Evolutionary conservation across 2,113 vertebrate species (phyloP).

Genomic region (Chascanopsetta lugubris): DNA sequence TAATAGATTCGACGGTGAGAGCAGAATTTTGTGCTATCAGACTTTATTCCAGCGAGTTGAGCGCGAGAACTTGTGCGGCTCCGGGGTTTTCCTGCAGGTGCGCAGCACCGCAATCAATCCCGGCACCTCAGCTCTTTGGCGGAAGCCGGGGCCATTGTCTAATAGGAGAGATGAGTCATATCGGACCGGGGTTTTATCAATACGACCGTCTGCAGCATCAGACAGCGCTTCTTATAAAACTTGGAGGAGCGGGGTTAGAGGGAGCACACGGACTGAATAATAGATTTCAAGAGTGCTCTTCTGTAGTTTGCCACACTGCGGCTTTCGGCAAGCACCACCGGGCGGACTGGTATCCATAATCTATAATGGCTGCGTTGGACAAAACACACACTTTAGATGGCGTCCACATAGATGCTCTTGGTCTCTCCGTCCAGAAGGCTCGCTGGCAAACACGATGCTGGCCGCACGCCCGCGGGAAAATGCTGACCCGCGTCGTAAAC

Average conservation of each 20-base stretch:
- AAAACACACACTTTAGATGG: constrained; percentile 18
- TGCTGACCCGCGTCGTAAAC: constrained; percentile 74
- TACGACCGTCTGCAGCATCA: constrained; percentile 50
- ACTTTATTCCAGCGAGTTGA: constrained; percentile 18
- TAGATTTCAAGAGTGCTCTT: neutral
- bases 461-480: constrained; percentile 62
- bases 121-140: constrained; percentile 35
- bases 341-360: neutral
- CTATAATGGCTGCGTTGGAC: neutral
- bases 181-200: constrained; percentile 62
- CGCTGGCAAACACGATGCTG: constrained; percentile 54
- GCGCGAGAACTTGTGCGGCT: constrained; percentile 15
- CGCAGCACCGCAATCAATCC: constrained; percentile 51
- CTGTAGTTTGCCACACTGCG: constrained; percentile 8
- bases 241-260: neutral
- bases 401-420: constrained; percentile 28
- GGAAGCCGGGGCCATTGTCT: constrained; percentile 30
- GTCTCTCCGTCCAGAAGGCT: constrained; percentile 34
- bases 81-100: constrained; percentile 40
- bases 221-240: constrained; percentile 21
- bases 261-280: neutral
- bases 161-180: constrained; percentile 59
- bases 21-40: neutral
- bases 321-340: neutral
- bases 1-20: constrained; percentile 14